Conservation (phyloP, 2,797 vertebrate species). For the Erethizon dorsatum region DNA sequence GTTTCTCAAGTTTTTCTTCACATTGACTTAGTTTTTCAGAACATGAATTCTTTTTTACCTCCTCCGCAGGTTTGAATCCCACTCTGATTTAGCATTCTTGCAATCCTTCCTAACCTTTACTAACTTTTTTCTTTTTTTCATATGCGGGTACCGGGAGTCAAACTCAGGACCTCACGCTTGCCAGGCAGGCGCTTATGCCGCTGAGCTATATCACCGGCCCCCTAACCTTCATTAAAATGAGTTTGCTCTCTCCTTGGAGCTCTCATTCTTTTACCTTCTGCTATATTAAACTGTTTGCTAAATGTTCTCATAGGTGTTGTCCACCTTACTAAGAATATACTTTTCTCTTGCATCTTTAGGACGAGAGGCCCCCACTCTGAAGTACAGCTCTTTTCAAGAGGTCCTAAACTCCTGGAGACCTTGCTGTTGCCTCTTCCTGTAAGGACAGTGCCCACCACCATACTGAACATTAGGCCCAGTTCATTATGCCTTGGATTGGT, state of each 20-base stretch:
- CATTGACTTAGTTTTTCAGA: not conserved
- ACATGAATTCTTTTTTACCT: not conserved
- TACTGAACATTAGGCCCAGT: not conserved
- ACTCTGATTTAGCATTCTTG: not conserved
- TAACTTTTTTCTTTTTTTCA: too few relatives aligned
- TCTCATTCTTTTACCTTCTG: not conserved
- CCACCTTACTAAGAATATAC: not conserved
- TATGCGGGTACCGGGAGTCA: too few relatives aligned
- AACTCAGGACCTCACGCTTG: too few relatives aligned
- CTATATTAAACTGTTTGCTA: not conserved
- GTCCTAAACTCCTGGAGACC: not conserved
- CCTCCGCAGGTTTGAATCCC: not conserved
- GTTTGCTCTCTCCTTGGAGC: not conserved
- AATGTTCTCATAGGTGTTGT: not conserved
- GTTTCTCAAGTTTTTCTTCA: not conserved
- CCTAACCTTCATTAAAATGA: not conserved
- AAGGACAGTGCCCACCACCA: not conserved
- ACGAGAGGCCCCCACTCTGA: not conserved
- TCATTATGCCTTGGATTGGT: not conserved
- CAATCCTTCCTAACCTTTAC: not conserved
- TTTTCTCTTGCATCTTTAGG: not conserved
- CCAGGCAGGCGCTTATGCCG: too few relatives aligned
- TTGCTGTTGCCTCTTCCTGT: not conserved
- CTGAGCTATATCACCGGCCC: too few relatives aligned
- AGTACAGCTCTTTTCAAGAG: not conserved